Base-by-base conservation (phyloP, 2,797 vertebrate species). In the Tadarida brasiliensis region DNA sequence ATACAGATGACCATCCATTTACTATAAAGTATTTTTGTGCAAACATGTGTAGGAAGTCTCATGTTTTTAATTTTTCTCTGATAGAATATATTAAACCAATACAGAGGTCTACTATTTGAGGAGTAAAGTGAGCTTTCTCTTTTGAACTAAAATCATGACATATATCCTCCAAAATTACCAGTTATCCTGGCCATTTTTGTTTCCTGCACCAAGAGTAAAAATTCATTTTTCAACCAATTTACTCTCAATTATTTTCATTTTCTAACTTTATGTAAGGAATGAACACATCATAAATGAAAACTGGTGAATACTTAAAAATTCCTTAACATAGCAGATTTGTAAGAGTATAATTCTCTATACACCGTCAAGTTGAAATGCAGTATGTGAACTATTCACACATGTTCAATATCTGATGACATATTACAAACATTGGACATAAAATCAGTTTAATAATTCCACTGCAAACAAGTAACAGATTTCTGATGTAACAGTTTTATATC, bases 91-190 rank as follows among this genome's bases (percentile, higher is more conserved):
- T n/a, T 68, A 54, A 28, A 68, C 6, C 12, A 92, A 63, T 17
- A 87, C 0, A 87, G 11, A 93, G 5, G 35, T 78, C 44, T 74
- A 28, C 59, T 81, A 73, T 74, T 20, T 47, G 22, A 70, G 4
- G 19, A 92, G 15, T 80, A 94, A 59, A n/a, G 24, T 67, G 44
- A 87, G 15, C 26, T 9, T 61, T 87, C 74, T 63, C 44, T 33
- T 65, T 20, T 82, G 15, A 89, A 68, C 17, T 59, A 91, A 81
- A 96, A 78, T 90, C 15, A 65, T n/a, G 16, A 39, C 33, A 80
- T 44, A 76, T 67, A 56, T 15, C 28, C 6, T 90, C 33, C 26
- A 28, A 87, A 90, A 74, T 74, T 54, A 89, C 59, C 26, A 87
- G 33, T 93, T 90, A 76, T 33, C 17, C 26, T 33, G 51, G 59